Conservation (phyloP, 2,113 vertebrate species). For the Eurystomus gularis region DNA sequence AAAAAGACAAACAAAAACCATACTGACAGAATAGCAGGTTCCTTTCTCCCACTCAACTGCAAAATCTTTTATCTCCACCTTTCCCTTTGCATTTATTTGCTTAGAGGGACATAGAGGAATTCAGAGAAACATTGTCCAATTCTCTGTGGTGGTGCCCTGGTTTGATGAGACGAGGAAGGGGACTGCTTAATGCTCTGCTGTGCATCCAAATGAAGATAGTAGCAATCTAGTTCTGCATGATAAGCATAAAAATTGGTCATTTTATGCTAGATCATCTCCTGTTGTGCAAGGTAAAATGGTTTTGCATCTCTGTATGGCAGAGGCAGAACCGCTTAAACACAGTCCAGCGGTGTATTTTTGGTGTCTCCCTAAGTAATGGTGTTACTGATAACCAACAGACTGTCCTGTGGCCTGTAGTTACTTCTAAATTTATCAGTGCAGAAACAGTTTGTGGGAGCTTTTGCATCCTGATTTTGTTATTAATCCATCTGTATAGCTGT, state of each 20-base stretch:
- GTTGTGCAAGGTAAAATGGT: conserved; percentile 25
- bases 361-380: not conserved
- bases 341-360: not conserved
- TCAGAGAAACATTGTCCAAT: not conserved
- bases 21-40: not conserved
- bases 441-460: not conserved
- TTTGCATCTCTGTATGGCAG: not conserved
- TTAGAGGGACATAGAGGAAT: not conserved
- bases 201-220: not conserved
- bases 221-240: conserved; percentile 24
- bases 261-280: conserved; percentile 31
- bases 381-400: not conserved
- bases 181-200: not conserved
- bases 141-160: not conserved
- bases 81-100: not conserved
- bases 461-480: conserved; percentile 5
- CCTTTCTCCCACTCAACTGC: not conserved
- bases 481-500: not conserved
- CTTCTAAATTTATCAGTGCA: not conserved
- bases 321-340: not conserved
- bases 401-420: not conserved
- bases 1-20: too few relatives aligned
- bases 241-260: conserved; percentile 33
- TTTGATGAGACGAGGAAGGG: not conserved
- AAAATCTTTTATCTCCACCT: not conserved